A percentile compares a stretch with the other conserved stretches of the same genome.
Conservation (phyloP, 1,140 invertebrate genomes). For the Bicyclus anynana region DNA sequence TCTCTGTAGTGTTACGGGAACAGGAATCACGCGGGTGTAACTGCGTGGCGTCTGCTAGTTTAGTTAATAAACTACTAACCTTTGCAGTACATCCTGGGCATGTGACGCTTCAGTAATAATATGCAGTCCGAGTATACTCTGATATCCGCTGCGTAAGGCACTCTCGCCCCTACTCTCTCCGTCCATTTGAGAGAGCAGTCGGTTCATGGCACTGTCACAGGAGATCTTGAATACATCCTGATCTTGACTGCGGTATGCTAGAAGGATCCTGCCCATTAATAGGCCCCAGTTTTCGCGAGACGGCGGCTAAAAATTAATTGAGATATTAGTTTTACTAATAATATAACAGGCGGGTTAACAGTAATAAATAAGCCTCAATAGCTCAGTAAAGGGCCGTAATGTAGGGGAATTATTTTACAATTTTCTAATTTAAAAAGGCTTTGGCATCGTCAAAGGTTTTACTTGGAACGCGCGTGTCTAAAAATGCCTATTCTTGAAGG, state of each 20-base stretch:
- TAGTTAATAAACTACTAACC: constrained; percentile 17
- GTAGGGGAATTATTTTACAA: no score
- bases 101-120: constrained; percentile 80
- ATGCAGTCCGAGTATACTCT: constrained; percentile 84
- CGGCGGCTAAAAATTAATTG: constrained; percentile 45
- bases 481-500: no score
- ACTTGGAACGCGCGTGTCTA: no score
- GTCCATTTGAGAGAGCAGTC: constrained; percentile 53
- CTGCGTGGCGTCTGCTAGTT: no score
- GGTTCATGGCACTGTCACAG: constrained; percentile 41
- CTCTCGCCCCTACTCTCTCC: constrained; percentile 78
- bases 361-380: background rate
- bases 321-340: background rate
- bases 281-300: constrained; percentile 68
- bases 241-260: constrained; percentile 51
- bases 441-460: no score
- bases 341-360: background rate
- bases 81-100: constrained; percentile 70
- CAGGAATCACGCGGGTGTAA: no score
- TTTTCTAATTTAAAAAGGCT: no score
- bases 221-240: constrained; percentile 33
- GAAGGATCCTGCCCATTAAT: constrained; percentile 55
- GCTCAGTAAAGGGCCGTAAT: no score
- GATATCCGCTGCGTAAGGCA: constrained; percentile 79
- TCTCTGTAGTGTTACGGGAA: no score